Conservation (phyloP, 2,113 vertebrate species). For the Stomatorhinus ivindoensis region DNA sequence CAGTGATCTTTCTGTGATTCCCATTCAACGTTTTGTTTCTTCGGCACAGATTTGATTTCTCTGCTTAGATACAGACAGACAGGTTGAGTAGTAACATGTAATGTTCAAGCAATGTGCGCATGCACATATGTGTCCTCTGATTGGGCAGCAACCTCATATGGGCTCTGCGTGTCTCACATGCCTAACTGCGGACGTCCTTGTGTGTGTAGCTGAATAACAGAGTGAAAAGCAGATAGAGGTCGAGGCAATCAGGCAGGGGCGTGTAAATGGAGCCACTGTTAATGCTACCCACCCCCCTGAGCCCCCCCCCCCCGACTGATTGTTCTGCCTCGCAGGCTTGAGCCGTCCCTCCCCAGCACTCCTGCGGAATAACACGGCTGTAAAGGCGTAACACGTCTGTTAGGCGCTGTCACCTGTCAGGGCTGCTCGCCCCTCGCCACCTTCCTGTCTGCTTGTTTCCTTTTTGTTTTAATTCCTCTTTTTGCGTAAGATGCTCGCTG, state of each 20-base stretch:
- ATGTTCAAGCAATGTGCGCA: neutral
- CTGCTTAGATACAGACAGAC: slow-evolving; percentile 29
- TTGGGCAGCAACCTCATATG: neutral
- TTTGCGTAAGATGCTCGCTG: neutral
- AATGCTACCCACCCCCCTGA: slow-evolving; percentile 20
- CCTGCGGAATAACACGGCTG: slow-evolving; percentile 10
- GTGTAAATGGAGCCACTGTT: neutral
- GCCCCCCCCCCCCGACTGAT: slow-evolving; percentile 27
- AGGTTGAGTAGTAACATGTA: slow-evolving; percentile 38
- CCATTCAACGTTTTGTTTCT: neutral
- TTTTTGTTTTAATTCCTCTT: neutral
- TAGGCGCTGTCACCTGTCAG: neutral
- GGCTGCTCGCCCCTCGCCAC: neutral
- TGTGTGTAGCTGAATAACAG: neutral
- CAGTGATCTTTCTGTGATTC: slow-evolving; percentile 11
- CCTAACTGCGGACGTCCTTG: neutral
- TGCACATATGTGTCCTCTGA: neutral
- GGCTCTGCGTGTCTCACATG: neutral
- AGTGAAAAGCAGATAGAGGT: neutral
- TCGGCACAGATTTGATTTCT: neutral
- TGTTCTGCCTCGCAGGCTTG: slow-evolving; percentile 13
- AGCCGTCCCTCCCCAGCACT: slow-evolving; percentile 12
- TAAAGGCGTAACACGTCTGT: slow-evolving; percentile 8
- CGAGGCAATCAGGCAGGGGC: neutral
- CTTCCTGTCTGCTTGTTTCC: neutral